These are phyloP conservation scores for Platerodrilus igneus DNA, from an alignment of 2,888 invertebrate species.

Conservation along the genomic window DNA sequence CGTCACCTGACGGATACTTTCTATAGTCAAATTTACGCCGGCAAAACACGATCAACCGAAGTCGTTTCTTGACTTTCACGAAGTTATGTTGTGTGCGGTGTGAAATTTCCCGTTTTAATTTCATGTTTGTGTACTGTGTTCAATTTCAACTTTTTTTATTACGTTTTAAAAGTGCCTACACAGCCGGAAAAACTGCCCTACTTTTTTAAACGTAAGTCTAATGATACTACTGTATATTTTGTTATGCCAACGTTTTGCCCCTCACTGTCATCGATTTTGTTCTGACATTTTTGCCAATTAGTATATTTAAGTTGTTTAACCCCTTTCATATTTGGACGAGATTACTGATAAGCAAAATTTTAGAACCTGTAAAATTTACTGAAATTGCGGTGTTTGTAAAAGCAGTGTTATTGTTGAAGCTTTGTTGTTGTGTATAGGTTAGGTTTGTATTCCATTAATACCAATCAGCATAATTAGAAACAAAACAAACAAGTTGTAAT, in stretches of 20 bases:
- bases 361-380: no score
- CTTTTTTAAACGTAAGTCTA: slow-evolving; percentile 18
- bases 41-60: slow-evolving; percentile 20
- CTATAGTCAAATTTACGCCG: no score
- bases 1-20: no score
- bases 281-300: slow-evolving; percentile 26
- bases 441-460: no score
- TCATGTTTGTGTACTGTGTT: slow-evolving; percentile 34
- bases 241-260: slow-evolving; percentile 21
- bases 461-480: no score
- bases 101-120: slow-evolving; percentile 28
- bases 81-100: slow-evolving; percentile 30
- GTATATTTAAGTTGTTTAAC: slow-evolving; percentile 22
- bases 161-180: slow-evolving; percentile 20
- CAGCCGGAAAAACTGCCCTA: slow-evolving; percentile 10
- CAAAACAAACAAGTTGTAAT: no score
- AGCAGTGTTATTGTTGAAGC: no score
- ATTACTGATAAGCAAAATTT: no score
- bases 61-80: slow-evolving; percentile 31
- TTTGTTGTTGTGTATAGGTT: no score
- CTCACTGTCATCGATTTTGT: slow-evolving; percentile 29
- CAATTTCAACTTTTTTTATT: slow-evolving; percentile 25
- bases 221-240: slow-evolving; percentile 17
- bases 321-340: no score
- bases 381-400: no score